Conservation (phyloP, 1,140 invertebrate genomes). For the Phenacoccus solenopsis region DNA sequence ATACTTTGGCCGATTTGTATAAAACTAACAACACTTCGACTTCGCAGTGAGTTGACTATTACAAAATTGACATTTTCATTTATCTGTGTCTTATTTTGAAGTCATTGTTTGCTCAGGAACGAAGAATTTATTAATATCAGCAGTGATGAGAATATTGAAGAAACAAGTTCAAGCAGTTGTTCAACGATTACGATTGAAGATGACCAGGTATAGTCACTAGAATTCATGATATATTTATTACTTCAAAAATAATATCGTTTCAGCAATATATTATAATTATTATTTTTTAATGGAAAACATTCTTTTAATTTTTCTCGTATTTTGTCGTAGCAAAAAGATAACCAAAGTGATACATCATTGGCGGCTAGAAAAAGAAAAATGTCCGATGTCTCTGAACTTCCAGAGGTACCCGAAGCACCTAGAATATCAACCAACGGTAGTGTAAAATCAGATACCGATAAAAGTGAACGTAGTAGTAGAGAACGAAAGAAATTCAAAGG, state of each 20-base stretch:
- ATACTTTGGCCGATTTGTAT: background rate
- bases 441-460: background rate
- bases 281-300: too few species aligned
- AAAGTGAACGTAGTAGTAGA: background rate
- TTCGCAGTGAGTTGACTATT: background rate
- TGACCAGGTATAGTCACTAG: slow-evolving; percentile 11
- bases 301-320: too few species aligned
- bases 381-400: background rate
- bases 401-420: background rate
- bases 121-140: slow-evolving; percentile 13
- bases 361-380: slow-evolving; percentile 1
- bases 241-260: too few species aligned
- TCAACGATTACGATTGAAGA: slow-evolving; percentile 4
- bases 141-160: slow-evolving; percentile 7
- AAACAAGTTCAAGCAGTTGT: background rate
- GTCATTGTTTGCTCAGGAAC: background rate
- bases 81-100: too few species aligned
- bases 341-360: too few species aligned
- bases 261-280: too few species aligned
- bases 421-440: background rate
- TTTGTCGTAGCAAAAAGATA: too few species aligned
- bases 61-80: too few species aligned
- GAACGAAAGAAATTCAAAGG: background rate
- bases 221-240: too few species aligned
- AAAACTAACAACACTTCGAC: background rate